A percentile compares a stretch with the other conserved stretches of the same genome.
phyloP scores from a whole-genome alignment of 30 jellyfish, hydroid and myxozoan genomes.

The Phacellophora camtschatica region DNA sequence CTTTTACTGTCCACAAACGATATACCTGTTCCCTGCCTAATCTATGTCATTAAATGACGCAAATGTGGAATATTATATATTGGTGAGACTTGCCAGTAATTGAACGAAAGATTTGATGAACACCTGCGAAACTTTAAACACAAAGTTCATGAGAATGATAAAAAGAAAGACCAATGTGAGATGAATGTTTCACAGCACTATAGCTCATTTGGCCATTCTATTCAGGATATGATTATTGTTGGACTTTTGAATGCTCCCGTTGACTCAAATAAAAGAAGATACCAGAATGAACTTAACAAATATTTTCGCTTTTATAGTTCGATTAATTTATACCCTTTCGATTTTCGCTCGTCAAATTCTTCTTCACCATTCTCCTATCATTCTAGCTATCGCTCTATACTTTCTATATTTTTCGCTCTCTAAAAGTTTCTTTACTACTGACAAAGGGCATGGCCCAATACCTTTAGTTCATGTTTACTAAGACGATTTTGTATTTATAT shows the following conservation, averaged over 20 bases:
- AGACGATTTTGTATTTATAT: no score
- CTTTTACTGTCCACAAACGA: not conserved
- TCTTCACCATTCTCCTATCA: not conserved
- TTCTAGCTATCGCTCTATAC: not conserved
- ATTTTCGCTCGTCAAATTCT: not conserved
- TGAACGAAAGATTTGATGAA: not conserved
- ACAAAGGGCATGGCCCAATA: not conserved
- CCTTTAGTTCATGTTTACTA: no score
- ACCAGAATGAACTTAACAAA: not conserved
- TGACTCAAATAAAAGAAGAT: not conserved
- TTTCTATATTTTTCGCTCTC: not conserved
- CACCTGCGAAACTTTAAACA: not conserved
- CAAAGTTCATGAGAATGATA: not conserved
- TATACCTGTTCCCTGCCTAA: not conserved
- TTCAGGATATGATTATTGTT: not conserved
- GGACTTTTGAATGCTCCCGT: not conserved
- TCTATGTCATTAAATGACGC: not conserved
- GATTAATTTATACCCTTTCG: not conserved
- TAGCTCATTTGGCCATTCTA: not conserved
- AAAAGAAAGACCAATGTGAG: not conserved
- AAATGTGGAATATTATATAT: not conserved
- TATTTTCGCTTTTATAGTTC: not conserved
- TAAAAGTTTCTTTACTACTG: not conserved
- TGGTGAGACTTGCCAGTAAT: not conserved
- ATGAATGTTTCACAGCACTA: not conserved